These are phyloP conservation scores for Poeciliopsis paucimaculata DNA, from an alignment of 2,797 vertebrate genomes.

Conservation along the genomic window DNA sequence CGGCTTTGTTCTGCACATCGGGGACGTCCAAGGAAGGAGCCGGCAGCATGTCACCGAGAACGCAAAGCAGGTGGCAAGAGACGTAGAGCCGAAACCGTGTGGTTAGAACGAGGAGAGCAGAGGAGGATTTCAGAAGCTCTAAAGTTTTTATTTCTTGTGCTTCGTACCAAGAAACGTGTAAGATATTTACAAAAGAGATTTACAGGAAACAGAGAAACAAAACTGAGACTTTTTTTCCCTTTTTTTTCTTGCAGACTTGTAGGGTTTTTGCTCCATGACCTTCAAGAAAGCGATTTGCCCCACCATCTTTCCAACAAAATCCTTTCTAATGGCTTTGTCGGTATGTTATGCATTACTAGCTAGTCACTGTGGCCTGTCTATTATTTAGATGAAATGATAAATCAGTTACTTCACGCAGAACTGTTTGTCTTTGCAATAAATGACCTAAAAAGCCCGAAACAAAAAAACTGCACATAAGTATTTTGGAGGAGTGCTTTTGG, in stretches of 20 bases:
- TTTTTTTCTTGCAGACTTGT: neutral
- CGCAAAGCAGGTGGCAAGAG: constrained; percentile 4
- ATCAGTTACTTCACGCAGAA: neutral
- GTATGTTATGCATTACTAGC: neutral
- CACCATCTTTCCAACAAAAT: neutral
- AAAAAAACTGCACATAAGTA: neutral
- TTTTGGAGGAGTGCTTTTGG: neutral
- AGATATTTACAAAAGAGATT: constrained; percentile 16
- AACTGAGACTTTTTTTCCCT: neutral
- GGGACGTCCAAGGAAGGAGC: constrained; percentile 24
- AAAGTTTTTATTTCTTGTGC: constrained; percentile 28
- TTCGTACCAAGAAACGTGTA: constrained; percentile 6
- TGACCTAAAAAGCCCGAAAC: neutral
- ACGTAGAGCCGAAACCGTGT: constrained; percentile 40
- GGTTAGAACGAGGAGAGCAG: constrained; percentile 29
- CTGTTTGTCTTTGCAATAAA: neutral
- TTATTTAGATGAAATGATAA: neutral
- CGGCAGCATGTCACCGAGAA: constrained; percentile 3
- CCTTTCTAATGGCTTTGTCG: neutral
- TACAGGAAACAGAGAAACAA: constrained; percentile 25
- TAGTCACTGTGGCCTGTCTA: neutral
- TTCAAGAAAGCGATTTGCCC: neutral
- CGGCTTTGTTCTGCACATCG: constrained; percentile 26
- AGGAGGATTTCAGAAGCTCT: constrained; percentile 25
- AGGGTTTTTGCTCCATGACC: neutral